Evolutionary conservation across 1,140 invertebrate genomes (phyloP).

Genomic region (Nautilus pompilius): DNA sequence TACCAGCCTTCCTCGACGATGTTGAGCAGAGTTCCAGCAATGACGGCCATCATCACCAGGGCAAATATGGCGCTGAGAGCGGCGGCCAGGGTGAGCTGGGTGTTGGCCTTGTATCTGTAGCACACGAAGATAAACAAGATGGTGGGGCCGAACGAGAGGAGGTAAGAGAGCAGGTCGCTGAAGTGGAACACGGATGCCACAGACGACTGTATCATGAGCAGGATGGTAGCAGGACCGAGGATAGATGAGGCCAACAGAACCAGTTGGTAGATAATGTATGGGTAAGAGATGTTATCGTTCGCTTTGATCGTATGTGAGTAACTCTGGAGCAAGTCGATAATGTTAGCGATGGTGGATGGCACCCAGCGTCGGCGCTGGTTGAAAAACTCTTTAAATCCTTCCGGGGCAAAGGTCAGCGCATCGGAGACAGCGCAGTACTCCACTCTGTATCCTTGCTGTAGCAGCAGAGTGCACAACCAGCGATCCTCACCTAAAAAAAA

Average conservation of each 20-base stretch:
- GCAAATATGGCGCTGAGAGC: conserved; percentile 45
- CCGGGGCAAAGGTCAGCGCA: conserved; percentile 64
- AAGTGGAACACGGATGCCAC: conserved; percentile 71
- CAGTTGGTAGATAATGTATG: conserved; percentile 58
- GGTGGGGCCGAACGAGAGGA: conserved; percentile 43
- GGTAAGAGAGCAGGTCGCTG: conserved; percentile 27
- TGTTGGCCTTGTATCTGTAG: conserved; percentile 63
- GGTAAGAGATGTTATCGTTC: conserved; percentile 64
- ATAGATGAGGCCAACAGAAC: conserved; percentile 61
- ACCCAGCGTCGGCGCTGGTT: conserved; percentile 64
- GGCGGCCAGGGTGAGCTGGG: conserved; percentile 51
- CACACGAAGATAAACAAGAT: conserved; percentile 74
- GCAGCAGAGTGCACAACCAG: conserved; percentile 64
- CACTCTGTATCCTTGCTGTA: conserved; percentile 64
- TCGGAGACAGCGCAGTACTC: conserved; percentile 66
- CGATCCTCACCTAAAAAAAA: conserved; percentile 61
- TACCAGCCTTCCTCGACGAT: conserved; percentile 27
- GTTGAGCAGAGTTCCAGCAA: conserved; percentile 34
- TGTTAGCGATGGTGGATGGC: conserved; percentile 67
- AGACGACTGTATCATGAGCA: conserved; percentile 79
- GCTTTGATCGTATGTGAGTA: conserved; percentile 58
- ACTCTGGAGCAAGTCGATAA: conserved; percentile 62
- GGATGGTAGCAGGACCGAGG: conserved; percentile 73
- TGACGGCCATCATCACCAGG: conserved; percentile 39
- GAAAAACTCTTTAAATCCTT: conserved; percentile 55